Evolutionary conservation across 2,888 invertebrate species (phyloP), one percentile per base, ranked within the genome.

Genomic region (Aphodius sticticus): DNA sequence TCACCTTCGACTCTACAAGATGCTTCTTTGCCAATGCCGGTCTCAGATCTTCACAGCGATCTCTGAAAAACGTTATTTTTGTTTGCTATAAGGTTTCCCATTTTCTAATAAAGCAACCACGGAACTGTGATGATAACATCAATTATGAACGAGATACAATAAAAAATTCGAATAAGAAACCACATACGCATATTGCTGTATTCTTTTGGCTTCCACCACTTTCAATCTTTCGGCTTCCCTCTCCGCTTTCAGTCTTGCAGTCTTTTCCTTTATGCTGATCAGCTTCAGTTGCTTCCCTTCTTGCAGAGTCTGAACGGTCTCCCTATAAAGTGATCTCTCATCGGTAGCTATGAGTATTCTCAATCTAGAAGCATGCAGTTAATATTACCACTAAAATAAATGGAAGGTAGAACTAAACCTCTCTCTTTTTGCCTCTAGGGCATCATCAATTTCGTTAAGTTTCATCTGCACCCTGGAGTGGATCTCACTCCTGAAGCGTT

Each of bases 271-370:
- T 88, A 91, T 91, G 81, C 92, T 91, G 16, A 90, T 89, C 88
- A 92, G 90, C 53, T 90, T 85, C 0, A 87, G 86, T 4, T 90
- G 91, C 0, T 89, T 89, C 0, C 91, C 91, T 74, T 90, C 90
- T 82, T 92, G 92, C 0, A 90, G 91, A 81, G 89, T 87, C n/a
- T 90, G 90, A 6, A 92, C 89, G 16, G 93, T 90, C 86, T 92
- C 92, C 4, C 89, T 89, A 7, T 91, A 91, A 79, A 92, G 90
- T 1, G 84, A 85, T 16, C 90, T 89, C 84, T 92, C 92, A 85
- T 94, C 93, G 7, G 86, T 86, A 0, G 87, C 84, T 69, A 91
- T 87, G 1, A 93, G 83, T 4, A 89, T 87, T 81, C 85, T 84
- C 35, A 93, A 85, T 83, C 92, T 92, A 81, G 69, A 84, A 82